Base-by-base conservation (phyloP, 2,888 invertebrate genomes). In the Heliconius ismenius region DNA sequence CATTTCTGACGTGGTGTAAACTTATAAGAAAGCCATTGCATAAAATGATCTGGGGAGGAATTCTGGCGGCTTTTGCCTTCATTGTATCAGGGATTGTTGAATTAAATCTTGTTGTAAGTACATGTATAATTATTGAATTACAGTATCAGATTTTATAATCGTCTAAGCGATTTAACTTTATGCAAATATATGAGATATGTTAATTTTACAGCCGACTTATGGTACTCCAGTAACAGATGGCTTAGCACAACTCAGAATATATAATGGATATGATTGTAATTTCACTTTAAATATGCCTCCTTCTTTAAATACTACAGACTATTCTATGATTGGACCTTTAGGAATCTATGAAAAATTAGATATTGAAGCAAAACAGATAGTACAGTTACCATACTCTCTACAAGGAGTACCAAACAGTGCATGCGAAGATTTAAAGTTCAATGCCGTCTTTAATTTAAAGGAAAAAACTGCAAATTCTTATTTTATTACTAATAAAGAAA, bases 51-150 rank as follows among this genome's bases (percentile, higher is more conserved):
- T 95, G 96, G 84, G 99, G 99, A 10, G 98, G 99, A 64, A 85
- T 98, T 28, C 87, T 99, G 1, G 98, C 98, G 0, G 97, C 97
- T 0, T 77, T 96, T 1, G 96, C 99, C 0, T 99, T 99, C 87
- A 91, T 97, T n/a, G 93, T 98, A 49, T 98, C 99, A 1, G 98
- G 97, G 6, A 85, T 97, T n/a, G 95, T 99, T 1, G 98, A 98
- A 89, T 86, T 98, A 0, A 89, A 95, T 43, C 92, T 98, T 76
- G 95, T 98, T 95, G 97, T 96, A 87, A 84, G 80, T 62, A 13
- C 32, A 62, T 32, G 11, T 24, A 24, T 9, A 21, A n/a, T 18
- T 32, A 32, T 21, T 65, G 9, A 36, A 65, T 21, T 39, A 36
- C 4, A 10, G 3, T 28, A 64, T n/a, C 11, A 39, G 11, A 13